A percentile compares a stretch with the other conserved stretches of the same genome.
Evolutionary conservation across 2,797 vertebrate genomes (phyloP).

Genomic region (Lepus townsendii): DNA sequence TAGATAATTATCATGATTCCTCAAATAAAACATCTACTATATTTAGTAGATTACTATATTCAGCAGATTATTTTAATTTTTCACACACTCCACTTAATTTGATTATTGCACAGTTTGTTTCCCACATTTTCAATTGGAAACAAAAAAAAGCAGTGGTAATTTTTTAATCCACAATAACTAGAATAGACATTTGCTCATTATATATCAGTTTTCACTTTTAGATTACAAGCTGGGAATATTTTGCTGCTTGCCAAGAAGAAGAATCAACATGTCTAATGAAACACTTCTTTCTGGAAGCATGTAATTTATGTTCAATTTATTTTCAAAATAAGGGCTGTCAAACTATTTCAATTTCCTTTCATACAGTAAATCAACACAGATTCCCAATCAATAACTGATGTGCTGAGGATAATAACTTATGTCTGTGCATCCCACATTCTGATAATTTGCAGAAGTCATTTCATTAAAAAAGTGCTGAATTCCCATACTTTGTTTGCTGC

Average conservation of each 20-base stretch:
- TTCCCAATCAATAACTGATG: conserved; percentile 69
- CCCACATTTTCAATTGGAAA: neutral
- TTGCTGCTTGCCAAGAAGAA: conserved; percentile 61
- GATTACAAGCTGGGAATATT: neutral
- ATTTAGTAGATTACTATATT: conserved; percentile 41
- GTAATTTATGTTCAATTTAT: conserved; percentile 52
- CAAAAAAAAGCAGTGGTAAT: neutral
- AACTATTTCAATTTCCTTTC: conserved; percentile 64
- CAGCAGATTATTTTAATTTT: conserved; percentile 54
- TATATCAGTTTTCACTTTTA: neutral
- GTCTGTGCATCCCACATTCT: conserved; percentile 27
- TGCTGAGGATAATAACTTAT: conserved; percentile 2
- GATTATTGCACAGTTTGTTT: neutral
- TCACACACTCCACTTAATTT: neutral
- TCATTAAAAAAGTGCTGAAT: conserved; percentile 46
- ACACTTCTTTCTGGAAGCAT: conserved; percentile 49
- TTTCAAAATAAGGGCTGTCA: conserved; percentile 54
- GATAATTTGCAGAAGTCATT: neutral
- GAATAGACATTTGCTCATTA: neutral
- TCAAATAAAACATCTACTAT: conserved; percentile 19
- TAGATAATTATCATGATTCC: conserved; percentile 2
- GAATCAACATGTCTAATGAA: conserved; percentile 5
- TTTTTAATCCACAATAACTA: neutral
- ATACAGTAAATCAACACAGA: conserved; percentile 71
- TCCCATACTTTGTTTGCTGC: conserved; percentile 25